phyloP scores from a whole-genome alignment of 1,140 invertebrate species.

The Panagrolaimus sp. region DNA sequence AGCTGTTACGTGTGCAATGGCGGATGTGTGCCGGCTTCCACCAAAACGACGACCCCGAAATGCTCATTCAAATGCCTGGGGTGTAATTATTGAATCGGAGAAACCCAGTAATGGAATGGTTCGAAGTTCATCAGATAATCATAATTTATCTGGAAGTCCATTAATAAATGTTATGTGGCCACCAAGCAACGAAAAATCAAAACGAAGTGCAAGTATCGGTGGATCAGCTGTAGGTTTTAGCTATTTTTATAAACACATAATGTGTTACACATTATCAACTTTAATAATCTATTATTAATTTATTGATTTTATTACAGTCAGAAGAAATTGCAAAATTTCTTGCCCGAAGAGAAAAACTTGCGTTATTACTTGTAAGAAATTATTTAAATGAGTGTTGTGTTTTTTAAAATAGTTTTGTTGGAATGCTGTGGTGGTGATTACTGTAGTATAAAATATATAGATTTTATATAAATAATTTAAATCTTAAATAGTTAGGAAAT shows the following conservation, averaged over 20 bases:
- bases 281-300: neutral
- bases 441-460: no score
- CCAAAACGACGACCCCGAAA: neutral
- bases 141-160: neutral
- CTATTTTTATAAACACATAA: neutral
- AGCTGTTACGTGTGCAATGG: neutral
- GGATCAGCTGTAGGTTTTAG: neutral
- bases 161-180: no score
- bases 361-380: conserved; percentile 7
- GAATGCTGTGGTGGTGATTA: no score
- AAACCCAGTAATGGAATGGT: no score
- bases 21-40: neutral
- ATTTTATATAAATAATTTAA: no score
- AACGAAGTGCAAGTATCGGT: conserved; percentile 7
- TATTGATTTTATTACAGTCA: neutral
- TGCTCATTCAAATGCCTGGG: no score
- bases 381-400: neutral
- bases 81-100: no score
- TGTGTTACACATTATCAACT: neutral
- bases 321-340: conserved; percentile 11
- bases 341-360: neutral
- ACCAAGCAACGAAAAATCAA: neutral
- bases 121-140: neutral
- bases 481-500: no score
- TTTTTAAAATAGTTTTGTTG: no score